Percentiles rank a stretch among this genome's conserved stretches.
These are phyloP conservation scores for Serrognathus titanus DNA, from an alignment of 2,888 invertebrate genomes.

Conservation along the genomic window DNA sequence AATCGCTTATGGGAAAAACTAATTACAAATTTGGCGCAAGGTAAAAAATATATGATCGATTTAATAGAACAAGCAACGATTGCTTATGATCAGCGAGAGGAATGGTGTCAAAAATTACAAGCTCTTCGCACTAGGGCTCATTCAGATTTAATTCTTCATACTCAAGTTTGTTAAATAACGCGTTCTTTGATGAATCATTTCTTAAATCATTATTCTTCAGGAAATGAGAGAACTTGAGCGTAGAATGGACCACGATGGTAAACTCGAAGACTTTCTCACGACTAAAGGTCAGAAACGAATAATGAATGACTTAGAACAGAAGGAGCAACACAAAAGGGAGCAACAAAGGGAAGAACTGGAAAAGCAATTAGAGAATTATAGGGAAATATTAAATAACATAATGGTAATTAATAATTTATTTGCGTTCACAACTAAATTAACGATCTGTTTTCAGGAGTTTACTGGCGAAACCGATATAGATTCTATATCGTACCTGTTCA, in stretches of 20 bases:
- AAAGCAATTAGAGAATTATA: constrained; percentile 69
- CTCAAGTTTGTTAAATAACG: constrained; percentile 50
- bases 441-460: constrained; percentile 48
- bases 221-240: constrained; percentile 87
- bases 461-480: constrained; percentile 64
- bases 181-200: too few relatives aligned
- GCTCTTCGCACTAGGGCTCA: constrained; percentile 76
- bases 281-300: constrained; percentile 77
- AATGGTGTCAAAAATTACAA: constrained; percentile 75
- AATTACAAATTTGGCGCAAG: constrained; percentile 69
- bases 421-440: neutral
- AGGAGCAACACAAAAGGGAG: constrained; percentile 67
- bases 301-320: constrained; percentile 70
- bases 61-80: constrained; percentile 84
- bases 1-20: constrained; percentile 78
- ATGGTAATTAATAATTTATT: constrained; percentile 45
- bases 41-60: constrained; percentile 80
- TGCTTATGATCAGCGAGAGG: constrained; percentile 85
- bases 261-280: constrained; percentile 79
- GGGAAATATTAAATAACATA: constrained; percentile 72
- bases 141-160: constrained; percentile 64
- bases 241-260: constrained; percentile 79
- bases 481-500: constrained; percentile 68
- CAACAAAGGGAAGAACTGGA: constrained; percentile 66
- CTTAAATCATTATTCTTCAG: constrained; percentile 35